Evolutionary conservation across 2,888 invertebrate species (phyloP), one percentile per base, ranked within the genome.

Genomic region (Eremobia ochroleuca): DNA sequence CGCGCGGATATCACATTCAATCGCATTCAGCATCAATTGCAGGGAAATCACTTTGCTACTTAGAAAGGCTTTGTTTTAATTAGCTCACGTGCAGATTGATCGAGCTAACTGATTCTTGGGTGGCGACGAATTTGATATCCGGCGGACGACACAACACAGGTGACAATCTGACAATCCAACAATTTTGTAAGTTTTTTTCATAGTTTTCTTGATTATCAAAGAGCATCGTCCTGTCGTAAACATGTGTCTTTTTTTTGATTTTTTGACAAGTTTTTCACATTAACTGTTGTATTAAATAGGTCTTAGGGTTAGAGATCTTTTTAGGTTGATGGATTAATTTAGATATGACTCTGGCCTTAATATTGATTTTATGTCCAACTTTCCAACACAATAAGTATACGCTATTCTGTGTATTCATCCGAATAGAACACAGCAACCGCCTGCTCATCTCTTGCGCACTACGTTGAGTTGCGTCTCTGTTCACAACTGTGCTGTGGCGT

Each of bases 31-130:
- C n/a, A n/a, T n/a, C n/a, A n/a, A n/a, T n/a, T n/a, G n/a, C n/a
- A n/a, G n/a, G 71, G n/a, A 21, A 72, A 69, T n/a, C 66, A 64
- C 70, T 68, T 64, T 25, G 55, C 74, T 64, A 34, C 65, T 55
- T 66, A 66, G 31, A 59, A 28, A 59, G 18, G n/a, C 11, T 28
- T 66, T 71, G 83, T 78, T 72, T 68, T 78, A 64, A 79, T 40
- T 67, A 67, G 28, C 46, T 61, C 31, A 62, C 37, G 66, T 46
- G 15, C 66, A 49, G 31, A 9, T 59, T 59, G 59, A 69, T 52
- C 9, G 15, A 15, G 28, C 0, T 34, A 77, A 79, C 34, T 43
- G 70, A 43, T 61, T 69, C 25, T 9, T 28, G 28, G n/a, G 52
- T 52, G n/a, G n/a, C 11, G 11, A 52, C n/a, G 4, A 25, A n/a